phyloP scores from a whole-genome alignment of 2,888 invertebrate species.

The Drymonia ruficornis region DNA sequence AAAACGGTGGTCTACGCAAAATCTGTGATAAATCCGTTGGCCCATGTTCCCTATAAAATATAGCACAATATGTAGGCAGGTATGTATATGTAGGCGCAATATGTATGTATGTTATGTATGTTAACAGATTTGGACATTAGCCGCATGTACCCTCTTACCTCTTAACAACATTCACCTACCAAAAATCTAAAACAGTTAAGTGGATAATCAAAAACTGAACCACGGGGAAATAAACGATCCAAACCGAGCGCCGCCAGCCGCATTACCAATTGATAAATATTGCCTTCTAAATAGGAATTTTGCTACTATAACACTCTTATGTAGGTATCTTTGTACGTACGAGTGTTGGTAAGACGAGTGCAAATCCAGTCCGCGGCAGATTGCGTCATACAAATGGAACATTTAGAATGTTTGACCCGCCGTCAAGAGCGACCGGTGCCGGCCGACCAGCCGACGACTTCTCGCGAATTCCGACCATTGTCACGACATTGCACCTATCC shows the following conservation, averaged over 20 bases:
- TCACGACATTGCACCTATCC: constrained; percentile 54
- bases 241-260: background rate
- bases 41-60: too few relatives aligned
- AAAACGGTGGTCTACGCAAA: too few relatives aligned
- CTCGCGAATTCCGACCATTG: constrained; percentile 61
- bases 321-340: constrained; percentile 43
- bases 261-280: constrained; percentile 8
- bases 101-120: too few relatives aligned
- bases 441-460: constrained; percentile 53
- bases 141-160: too few relatives aligned
- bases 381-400: constrained; percentile 76
- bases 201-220: constrained; percentile 1
- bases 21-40: too few relatives aligned
- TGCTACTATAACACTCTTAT: constrained; percentile 5
- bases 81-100: too few relatives aligned
- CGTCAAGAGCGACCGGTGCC: constrained; percentile 48
- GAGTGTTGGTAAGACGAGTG: constrained; percentile 70
- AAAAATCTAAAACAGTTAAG: background rate
- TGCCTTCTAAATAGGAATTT: constrained; percentile 8
- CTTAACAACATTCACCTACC: too few relatives aligned
- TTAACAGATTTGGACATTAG: too few relatives aligned
- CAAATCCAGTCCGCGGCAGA: constrained; percentile 72
- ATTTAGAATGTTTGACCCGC: constrained; percentile 80
- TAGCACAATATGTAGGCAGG: too few relatives aligned
- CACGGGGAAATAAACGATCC: background rate